phyloP scores from a whole-genome alignment of 2,113 vertebrate species.

The Crocuta crocuta region DNA sequence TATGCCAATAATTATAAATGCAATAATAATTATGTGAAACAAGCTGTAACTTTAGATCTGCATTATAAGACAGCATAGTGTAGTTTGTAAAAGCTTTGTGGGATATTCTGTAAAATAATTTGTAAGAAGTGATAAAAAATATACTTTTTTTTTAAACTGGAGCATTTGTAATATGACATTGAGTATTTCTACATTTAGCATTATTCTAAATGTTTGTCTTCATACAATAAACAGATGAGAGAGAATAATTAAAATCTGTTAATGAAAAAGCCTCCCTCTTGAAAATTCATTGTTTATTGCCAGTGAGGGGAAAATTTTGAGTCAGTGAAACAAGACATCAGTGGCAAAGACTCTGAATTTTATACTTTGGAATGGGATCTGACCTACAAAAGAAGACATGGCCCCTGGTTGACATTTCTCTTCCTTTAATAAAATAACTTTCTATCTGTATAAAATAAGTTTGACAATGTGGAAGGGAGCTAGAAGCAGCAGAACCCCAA shows the following conservation, averaged over 20 bases:
- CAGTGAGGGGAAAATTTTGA: background rate
- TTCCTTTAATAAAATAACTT: background rate
- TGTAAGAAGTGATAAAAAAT: constrained; percentile 20
- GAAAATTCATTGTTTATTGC: background rate
- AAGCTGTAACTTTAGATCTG: background rate
- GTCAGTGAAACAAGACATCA: background rate
- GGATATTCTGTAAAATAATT: background rate
- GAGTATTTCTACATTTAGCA: background rate
- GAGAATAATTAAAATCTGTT: background rate
- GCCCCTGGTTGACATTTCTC: background rate
- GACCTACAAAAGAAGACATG: background rate
- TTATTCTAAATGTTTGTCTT: constrained; percentile 5
- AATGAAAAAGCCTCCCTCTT: background rate
- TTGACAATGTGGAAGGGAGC: background rate
- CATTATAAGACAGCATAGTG: constrained; percentile 6
- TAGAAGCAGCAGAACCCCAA: background rate
- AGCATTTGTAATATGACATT: background rate
- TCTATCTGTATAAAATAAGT: background rate
- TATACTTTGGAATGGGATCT: background rate
- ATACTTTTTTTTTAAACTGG: background rate
- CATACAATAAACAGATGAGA: background rate
- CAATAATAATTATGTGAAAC: background rate
- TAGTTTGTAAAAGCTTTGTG: background rate
- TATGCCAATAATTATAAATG: constrained; percentile 20
- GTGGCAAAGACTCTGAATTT: background rate